phyloP scores from a whole-genome alignment of 2,888 invertebrate species.

The Eupithecia inturbata region DNA sequence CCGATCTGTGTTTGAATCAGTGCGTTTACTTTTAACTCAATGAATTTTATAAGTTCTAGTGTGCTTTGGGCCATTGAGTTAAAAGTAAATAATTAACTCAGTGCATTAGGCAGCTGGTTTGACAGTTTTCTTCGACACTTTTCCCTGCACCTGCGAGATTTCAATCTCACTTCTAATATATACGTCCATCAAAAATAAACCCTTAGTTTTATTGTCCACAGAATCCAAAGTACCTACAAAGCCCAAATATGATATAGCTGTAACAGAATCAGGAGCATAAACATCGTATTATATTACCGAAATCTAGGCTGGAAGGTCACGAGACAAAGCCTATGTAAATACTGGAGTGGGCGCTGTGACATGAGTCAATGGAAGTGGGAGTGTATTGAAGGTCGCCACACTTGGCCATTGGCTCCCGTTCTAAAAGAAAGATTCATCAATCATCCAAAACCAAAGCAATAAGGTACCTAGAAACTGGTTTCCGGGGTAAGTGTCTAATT shows the following conservation, averaged over 20 bases:
- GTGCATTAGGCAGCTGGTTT: too few species aligned
- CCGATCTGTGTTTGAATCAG: too few species aligned
- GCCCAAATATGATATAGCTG: background rate
- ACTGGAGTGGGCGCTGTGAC: slow-evolving; percentile 60
- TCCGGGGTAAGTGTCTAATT: background rate
- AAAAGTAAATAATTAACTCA: too few species aligned
- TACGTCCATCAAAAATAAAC: too few species aligned
- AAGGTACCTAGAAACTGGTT: background rate
- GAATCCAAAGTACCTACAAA: too few species aligned
- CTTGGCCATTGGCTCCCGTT: slow-evolving; percentile 69
- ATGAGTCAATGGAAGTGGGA: slow-evolving; percentile 76
- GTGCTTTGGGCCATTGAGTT: too few species aligned
- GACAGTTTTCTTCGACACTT: too few species aligned
- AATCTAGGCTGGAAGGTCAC: slow-evolving; percentile 66
- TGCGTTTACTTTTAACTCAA: too few species aligned
- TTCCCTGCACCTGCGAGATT: too few species aligned
- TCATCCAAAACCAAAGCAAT: background rate
- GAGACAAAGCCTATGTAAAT: slow-evolving; percentile 71
- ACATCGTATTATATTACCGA: slow-evolving; percentile 43
- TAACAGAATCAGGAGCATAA: slow-evolving; percentile 22
- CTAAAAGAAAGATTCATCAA: slow-evolving; percentile 6
- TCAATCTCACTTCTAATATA: too few species aligned
- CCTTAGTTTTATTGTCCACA: too few species aligned
- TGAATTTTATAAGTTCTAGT: too few species aligned
- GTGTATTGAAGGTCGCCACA: slow-evolving; percentile 68